Evolutionary conservation across 2,888 invertebrate species (phyloP), one percentile per base, ranked within the genome.

Genomic region (Caradrina kadenii): DNA sequence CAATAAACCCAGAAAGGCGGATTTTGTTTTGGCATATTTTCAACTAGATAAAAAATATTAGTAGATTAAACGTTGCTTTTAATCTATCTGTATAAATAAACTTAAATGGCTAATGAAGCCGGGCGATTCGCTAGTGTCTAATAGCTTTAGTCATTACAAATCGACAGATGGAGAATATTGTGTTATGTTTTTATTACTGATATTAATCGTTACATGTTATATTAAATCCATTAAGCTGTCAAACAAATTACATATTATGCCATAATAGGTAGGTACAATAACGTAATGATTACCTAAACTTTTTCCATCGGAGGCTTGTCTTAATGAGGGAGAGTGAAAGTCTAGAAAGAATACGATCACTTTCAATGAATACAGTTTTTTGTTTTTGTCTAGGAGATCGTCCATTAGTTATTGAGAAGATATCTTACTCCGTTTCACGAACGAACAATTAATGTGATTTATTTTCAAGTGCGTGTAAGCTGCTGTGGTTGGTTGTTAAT

Each of bases 241-340:
- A 50, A 63, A 62, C 26, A 67, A 64, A 77, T 73, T 50, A 65
- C 26, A 35, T 69, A n/a, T 60, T 69, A 66, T 48, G 63, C 11
- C 19, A 26, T 71, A 63, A 71, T 71, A 52, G 42, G 7, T 19
- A 42, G 22, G 11, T 50, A 22, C 45, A 60, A 6, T 17, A 68
- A 61, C 52, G 22, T 63, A 58, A 74, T 35, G n/a, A 52, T 26
- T 31, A 11, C 56, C 64, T 56, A 53, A 58, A 67, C 31, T 58
- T 66, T 69, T 69, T 77, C 48, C 45, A 50, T 45, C 1, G 2
- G 1, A 53, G n/a, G 17, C 17, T 39, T 45, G 45, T 39, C 7
- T 61, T 42, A 21, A 56, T 31, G 49, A 61, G 21, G 21, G 45
- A 61, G 22, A 78, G 74, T 69, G 77, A 78, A 78, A 78, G 77